Evolutionary conservation across 2,797 vertebrate genomes (phyloP).

Genomic region (Epinephelus coioides): DNA sequence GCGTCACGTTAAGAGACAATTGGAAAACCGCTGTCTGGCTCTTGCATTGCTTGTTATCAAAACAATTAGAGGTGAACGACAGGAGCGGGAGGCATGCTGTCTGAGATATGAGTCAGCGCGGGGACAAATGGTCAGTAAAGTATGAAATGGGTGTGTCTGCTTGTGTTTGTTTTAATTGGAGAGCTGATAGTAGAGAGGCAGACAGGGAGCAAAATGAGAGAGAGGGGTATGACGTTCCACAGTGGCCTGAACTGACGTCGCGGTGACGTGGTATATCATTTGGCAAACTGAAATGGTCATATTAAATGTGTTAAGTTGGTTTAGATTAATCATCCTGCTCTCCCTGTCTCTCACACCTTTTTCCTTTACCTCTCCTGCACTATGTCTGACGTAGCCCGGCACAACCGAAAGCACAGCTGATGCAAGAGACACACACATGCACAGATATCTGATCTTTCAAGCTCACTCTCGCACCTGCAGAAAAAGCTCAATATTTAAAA

Average conservation of each 20-base stretch:
- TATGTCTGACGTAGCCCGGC: background rate
- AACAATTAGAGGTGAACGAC: constrained; percentile 39
- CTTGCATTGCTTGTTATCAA: constrained; percentile 26
- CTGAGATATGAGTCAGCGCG: constrained; percentile 39
- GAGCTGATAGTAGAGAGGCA: background rate
- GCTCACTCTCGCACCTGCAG: constrained; percentile 15
- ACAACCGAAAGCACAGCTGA: background rate
- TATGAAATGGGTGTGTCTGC: constrained; percentile 18
- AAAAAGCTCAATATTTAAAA: constrained; percentile 40
- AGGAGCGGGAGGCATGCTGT: constrained; percentile 24
- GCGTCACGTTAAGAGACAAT: constrained; percentile 20
- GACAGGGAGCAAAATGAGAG: background rate
- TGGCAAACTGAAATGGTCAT: background rate
- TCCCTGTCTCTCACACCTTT: too few relatives aligned
- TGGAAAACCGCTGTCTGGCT: background rate
- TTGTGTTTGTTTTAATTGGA: background rate
- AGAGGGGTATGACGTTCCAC: background rate
- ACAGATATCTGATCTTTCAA: constrained; percentile 1
- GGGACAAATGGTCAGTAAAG: constrained; percentile 35
- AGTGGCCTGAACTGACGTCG: background rate
- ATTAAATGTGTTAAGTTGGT: background rate
- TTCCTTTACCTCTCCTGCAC: background rate
- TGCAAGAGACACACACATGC: background rate
- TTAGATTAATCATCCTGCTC: background rate
- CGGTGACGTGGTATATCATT: background rate